Percentiles rank a stretch among this genome's conserved stretches.
phyloP scores from a whole-genome alignment of 2,888 invertebrate genomes.

The Xestobium rufovillosum region DNA sequence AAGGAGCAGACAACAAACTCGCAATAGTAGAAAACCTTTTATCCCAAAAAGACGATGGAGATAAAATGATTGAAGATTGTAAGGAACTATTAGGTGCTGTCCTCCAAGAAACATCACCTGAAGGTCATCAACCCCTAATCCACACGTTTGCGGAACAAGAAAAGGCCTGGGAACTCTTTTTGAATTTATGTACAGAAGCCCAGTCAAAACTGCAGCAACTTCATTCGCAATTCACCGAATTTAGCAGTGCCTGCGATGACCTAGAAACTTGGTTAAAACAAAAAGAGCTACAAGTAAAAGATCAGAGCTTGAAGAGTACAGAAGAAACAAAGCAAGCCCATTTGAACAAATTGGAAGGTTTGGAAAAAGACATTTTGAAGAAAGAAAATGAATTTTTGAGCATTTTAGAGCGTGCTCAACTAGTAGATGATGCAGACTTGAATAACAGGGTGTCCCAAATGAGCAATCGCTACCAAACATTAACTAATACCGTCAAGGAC shows the following conservation, averaged over 20 bases:
- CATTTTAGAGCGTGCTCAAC: conserved; percentile 60
- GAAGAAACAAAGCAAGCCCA: conserved; percentile 75
- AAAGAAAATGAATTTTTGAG: conserved; percentile 62
- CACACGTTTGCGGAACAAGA: conserved; percentile 69
- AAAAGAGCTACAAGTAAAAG: conserved; percentile 78
- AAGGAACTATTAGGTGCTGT: conserved; percentile 65
- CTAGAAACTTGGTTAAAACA: conserved; percentile 79
- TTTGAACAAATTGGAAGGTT: conserved; percentile 64
- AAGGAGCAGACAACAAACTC: conserved; percentile 69
- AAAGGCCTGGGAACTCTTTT: conserved; percentile 67
- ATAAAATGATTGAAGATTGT: conserved; percentile 61
- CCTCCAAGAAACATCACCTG: conserved; percentile 66
- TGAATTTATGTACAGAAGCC: conserved; percentile 61
- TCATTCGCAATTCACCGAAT: conserved; percentile 73
- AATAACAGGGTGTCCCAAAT: conserved; percentile 68
- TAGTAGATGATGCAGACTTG: conserved; percentile 68
- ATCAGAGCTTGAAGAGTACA: conserved; percentile 80
- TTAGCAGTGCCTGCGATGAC: conserved; percentile 68
- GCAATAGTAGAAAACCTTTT: conserved; percentile 67
- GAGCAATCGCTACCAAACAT: conserved; percentile 71
- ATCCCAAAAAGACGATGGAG: conserved; percentile 65
- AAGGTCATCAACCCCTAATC: conserved; percentile 66
- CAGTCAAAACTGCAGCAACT: conserved; percentile 66
- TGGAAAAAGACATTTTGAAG: conserved; percentile 62
- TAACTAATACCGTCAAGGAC: conserved; percentile 77